These are phyloP conservation scores for Dromaius novaehollandiae DNA, from an alignment of 2,113 vertebrate species.

Conservation along the genomic window DNA sequence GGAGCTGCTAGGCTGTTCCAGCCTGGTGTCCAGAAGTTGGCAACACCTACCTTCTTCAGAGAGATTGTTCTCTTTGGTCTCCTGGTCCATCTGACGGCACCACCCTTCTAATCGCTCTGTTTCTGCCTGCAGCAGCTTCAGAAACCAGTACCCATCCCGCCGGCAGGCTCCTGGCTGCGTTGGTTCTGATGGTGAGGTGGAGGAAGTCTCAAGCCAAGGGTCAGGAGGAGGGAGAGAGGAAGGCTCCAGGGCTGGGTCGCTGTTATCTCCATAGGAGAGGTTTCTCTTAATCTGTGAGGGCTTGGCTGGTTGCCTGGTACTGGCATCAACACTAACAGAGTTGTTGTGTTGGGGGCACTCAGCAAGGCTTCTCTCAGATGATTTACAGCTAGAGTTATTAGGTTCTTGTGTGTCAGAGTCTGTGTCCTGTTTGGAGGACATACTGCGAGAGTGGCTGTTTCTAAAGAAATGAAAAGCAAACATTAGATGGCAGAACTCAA, in stretches of 20 bases:
- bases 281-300: slow-evolving; percentile 94
- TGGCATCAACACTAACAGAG: slow-evolving; percentile 77
- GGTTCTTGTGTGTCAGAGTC: slow-evolving; percentile 92
- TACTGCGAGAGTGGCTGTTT: slow-evolving; percentile 89
- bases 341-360: slow-evolving; percentile 88
- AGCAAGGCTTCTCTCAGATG: slow-evolving; percentile 89
- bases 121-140: slow-evolving; percentile 97
- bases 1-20: not conserved
- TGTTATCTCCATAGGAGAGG: slow-evolving; percentile 96
- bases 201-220: slow-evolving; percentile 94
- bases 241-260: slow-evolving; percentile 93
- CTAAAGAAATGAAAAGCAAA: slow-evolving; percentile 71
- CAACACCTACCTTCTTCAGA: slow-evolving; percentile 91
- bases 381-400: slow-evolving; percentile 82
- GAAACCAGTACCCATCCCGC: slow-evolving; percentile 96
- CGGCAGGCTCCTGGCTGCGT: slow-evolving; percentile 83
- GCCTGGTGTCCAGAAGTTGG: not conserved
- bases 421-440: slow-evolving; percentile 95
- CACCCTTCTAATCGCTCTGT: slow-evolving; percentile 96
- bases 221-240: slow-evolving; percentile 96
- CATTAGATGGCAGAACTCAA: not conserved
- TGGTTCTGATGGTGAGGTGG: slow-evolving; percentile 77
- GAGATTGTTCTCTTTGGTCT: slow-evolving; percentile 96
- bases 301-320: slow-evolving; percentile 87
- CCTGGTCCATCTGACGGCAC: slow-evolving; percentile 99